phyloP scores from a whole-genome alignment of 2,113 vertebrate genomes.

The Mellivora capensis region DNA sequence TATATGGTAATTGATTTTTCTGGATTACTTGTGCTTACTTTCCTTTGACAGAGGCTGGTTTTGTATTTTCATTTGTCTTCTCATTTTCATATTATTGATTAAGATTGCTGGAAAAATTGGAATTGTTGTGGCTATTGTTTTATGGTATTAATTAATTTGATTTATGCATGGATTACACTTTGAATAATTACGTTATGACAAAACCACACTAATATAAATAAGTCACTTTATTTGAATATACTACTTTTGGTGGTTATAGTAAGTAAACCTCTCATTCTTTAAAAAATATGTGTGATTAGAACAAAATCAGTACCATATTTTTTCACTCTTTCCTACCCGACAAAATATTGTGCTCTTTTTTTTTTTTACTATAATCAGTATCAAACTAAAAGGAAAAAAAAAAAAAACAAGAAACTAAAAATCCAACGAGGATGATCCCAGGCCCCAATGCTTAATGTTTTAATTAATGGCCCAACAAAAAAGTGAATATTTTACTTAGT shows the following conservation, averaged over 20 bases:
- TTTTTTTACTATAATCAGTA: slow-evolving; percentile 6
- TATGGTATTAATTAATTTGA: slow-evolving; percentile 63
- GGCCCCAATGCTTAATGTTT: not conserved
- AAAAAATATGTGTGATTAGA: slow-evolving; percentile 52
- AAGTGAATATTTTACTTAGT: not conserved
- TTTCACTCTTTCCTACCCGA: not conserved
- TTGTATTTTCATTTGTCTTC: slow-evolving; percentile 64
- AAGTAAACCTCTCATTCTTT: slow-evolving; percentile 55
- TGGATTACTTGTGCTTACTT: slow-evolving; percentile 52
- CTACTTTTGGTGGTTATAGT: slow-evolving; percentile 32
- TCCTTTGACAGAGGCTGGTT: slow-evolving; percentile 33
- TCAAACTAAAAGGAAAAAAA: not conserved
- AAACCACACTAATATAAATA: slow-evolving; percentile 63
- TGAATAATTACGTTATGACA: slow-evolving; percentile 66
- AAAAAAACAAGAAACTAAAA: not conserved
- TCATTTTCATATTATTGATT: slow-evolving; percentile 75
- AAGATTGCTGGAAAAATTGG: slow-evolving; percentile 20
- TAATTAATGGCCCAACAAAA: not conserved
- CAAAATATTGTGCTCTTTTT: not conserved
- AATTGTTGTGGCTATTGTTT: slow-evolving; percentile 43
- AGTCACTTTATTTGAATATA: slow-evolving; percentile 47
- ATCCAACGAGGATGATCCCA: not conserved
- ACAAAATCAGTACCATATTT: slow-evolving; percentile 56
- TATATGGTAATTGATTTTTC: slow-evolving; percentile 66
- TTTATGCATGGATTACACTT: slow-evolving; percentile 61